Conservation (phyloP, 2,888 invertebrate genomes). For the Subacronicta megacephala region DNA sequence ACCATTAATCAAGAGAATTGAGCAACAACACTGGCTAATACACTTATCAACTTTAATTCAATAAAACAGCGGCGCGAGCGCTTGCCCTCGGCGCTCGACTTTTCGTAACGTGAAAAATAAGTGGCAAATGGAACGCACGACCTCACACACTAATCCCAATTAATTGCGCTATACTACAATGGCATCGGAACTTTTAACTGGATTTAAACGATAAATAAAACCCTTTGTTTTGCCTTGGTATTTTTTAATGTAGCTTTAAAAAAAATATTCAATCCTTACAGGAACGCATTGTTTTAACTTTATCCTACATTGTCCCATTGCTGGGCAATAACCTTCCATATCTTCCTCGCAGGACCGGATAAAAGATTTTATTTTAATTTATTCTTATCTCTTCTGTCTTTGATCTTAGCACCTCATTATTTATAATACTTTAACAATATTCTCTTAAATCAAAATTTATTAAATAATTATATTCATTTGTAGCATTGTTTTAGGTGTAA, state of each 20-base stretch:
- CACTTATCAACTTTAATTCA: conserved; percentile 89
- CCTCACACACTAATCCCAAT: conserved; percentile 83
- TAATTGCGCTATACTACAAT: conserved; percentile 73
- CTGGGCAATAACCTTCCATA: too few relatives aligned
- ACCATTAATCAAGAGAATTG: conserved; percentile 86
- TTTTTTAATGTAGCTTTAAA: background rate
- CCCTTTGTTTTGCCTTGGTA: conserved; percentile 3
- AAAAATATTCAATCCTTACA: conserved; percentile 2
- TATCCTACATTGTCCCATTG: too few relatives aligned
- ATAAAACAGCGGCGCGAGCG: conserved; percentile 79
- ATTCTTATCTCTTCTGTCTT: too few relatives aligned
- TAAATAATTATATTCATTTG: conserved; percentile 16
- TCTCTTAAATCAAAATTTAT: conserved; percentile 6
- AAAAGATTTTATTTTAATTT: background rate
- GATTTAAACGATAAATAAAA: conserved; percentile 32
- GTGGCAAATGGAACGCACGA: conserved; percentile 79
- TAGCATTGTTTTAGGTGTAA: conserved; percentile 31
- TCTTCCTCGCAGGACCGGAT: background rate
- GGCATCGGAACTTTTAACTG: conserved; percentile 52
- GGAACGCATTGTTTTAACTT: too few relatives aligned
- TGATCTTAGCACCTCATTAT: too few relatives aligned
- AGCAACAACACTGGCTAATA: conserved; percentile 87
- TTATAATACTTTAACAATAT: too few relatives aligned
- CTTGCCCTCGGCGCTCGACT: conserved; percentile 75
- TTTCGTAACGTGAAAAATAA: conserved; percentile 85